These are phyloP conservation scores for Drosophila diplacantha DNA, from an alignment of 2,888 invertebrate species.

Conservation along the genomic window DNA sequence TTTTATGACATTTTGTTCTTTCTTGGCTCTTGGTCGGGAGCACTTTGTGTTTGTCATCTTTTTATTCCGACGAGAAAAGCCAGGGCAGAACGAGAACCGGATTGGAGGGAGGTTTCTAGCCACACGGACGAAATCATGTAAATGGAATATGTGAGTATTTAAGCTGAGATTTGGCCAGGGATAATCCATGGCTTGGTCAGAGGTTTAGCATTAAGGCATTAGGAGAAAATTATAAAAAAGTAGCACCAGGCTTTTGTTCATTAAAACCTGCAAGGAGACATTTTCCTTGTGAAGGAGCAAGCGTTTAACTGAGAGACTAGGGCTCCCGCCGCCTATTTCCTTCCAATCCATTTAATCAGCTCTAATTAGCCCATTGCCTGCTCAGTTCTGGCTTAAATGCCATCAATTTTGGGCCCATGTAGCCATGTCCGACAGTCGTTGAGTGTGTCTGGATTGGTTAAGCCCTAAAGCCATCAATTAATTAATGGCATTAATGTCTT, in stretches of 20 bases:
- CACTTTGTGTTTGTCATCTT: slow-evolving; percentile 29
- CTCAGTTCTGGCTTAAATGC: slow-evolving; percentile 20
- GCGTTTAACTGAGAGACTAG: neutral
- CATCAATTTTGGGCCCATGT: slow-evolving; percentile 18
- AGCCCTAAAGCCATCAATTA: slow-evolving; percentile 59
- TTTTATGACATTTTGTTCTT: slow-evolving; percentile 31
- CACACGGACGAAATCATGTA: slow-evolving; percentile 21
- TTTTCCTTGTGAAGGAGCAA: neutral
- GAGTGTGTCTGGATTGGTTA: slow-evolving; percentile 43
- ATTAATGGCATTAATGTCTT: slow-evolving; percentile 61
- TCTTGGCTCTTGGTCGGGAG: slow-evolving; percentile 5
- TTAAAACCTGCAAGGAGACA: neutral
- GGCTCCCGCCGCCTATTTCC: slow-evolving; percentile 1
- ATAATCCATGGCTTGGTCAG: neutral
- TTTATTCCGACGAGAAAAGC: slow-evolving; percentile 14
- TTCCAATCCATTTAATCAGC: slow-evolving; percentile 29
- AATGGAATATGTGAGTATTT: slow-evolving; percentile 38
- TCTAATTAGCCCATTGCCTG: slow-evolving; percentile 11
- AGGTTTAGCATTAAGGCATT: neutral
- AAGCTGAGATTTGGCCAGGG: slow-evolving; percentile 12
- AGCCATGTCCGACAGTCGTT: slow-evolving; percentile 11
- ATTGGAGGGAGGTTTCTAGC: slow-evolving; percentile 3
- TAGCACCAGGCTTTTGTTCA: neutral
- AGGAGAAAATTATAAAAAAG: slow-evolving; percentile 1
- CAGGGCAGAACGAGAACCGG: slow-evolving; percentile 2